A percentile compares a stretch with the other conserved stretches of the same genome.
These are phyloP conservation scores for Drepanosiphum platanoidis DNA, from an alignment of 2,888 invertebrate genomes.

Conservation along the genomic window DNA sequence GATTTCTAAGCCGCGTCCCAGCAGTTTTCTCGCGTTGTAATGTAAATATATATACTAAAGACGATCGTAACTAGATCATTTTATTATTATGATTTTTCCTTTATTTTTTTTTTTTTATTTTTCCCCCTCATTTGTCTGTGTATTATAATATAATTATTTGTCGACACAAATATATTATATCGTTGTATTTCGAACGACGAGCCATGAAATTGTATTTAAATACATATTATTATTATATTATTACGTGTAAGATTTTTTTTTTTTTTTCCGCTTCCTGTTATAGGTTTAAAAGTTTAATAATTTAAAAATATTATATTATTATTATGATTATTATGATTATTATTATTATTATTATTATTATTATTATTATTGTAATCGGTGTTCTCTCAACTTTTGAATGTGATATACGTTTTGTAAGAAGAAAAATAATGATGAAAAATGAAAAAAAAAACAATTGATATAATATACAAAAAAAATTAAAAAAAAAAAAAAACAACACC, in stretches of 20 bases:
- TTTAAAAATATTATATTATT: conserved; percentile 43
- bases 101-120: conserved; percentile 23
- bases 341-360: conserved; percentile 21
- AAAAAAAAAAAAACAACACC: too few species aligned
- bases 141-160: conserved; percentile 42
- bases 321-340: conserved; percentile 49
- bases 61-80: neutral
- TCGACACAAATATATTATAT: conserved; percentile 40
- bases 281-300: conserved; percentile 56
- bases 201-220: conserved; percentile 48
- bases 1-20: conserved; percentile 34
- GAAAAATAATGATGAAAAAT: conserved; percentile 15
- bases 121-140: too few species aligned
- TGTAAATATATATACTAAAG: conserved; percentile 5
- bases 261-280: conserved; percentile 58
- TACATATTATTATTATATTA: conserved; percentile 21
- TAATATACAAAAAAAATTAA: conserved; percentile 5
- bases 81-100: neutral
- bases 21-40: conserved; percentile 47
- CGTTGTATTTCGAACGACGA: conserved; percentile 48
- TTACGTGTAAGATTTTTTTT: conserved; percentile 31
- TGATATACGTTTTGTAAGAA: conserved; percentile 61
- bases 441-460: conserved; percentile 22
- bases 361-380: conserved; percentile 41
- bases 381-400: conserved; percentile 57